These are phyloP conservation scores for Isoperla grammatica DNA, from an alignment of 2,888 invertebrate genomes.

Conservation along the genomic window DNA sequence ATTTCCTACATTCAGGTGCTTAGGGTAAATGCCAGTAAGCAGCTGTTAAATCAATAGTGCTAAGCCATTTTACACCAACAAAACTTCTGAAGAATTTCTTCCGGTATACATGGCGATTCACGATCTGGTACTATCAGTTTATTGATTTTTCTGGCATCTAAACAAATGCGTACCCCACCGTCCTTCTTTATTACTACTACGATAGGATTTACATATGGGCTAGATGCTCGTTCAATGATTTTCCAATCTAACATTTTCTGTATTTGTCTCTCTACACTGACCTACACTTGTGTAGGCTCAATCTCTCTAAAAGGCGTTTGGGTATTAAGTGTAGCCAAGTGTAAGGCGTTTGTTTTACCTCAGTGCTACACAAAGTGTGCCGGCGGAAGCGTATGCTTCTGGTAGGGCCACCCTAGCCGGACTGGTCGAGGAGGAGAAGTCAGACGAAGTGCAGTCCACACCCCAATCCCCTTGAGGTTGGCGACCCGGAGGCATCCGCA, in stretches of 20 bases:
- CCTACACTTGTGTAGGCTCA: no score
- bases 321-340: no score
- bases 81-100: constrained; percentile 1
- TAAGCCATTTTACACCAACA: neutral
- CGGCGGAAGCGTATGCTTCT: no score
- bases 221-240: neutral
- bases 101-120: neutral
- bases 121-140: neutral
- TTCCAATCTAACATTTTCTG: neutral
- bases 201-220: neutral
- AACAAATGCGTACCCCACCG: neutral
- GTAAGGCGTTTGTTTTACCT: no score
- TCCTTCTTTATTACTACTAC: neutral
- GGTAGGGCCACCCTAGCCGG: no score
- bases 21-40: neutral
- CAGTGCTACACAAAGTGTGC: no score
- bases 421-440: no score
- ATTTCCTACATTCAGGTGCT: no score
- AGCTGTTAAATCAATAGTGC: neutral
- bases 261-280: neutral
- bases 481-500: no score
- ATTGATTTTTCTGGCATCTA: neutral
- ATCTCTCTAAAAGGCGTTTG: no score
- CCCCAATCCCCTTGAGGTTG: no score
- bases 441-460: no score